A percentile compares a stretch with the other conserved stretches of the same genome.
phyloP scores from a whole-genome alignment of 2,888 invertebrate species.

The Stenchaetothrips biformis region DNA sequence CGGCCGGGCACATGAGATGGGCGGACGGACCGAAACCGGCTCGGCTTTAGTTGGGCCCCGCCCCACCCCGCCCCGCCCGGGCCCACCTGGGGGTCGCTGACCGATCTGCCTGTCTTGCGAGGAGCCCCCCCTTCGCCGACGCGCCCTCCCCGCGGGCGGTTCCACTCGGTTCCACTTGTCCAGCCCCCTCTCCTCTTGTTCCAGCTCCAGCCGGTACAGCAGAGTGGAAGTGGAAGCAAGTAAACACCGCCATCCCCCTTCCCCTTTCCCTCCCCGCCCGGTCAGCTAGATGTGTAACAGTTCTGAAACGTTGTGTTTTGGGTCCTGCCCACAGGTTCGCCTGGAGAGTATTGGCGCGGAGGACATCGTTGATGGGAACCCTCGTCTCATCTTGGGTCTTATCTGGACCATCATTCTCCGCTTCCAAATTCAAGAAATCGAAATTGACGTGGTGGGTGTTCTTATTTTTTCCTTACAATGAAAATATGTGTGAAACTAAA shows the following conservation, averaged over 20 bases:
- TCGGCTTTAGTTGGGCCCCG: neutral
- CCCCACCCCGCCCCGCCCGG: neutral
- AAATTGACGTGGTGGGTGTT: conserved; percentile 83
- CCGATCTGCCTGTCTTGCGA: conserved; percentile 16
- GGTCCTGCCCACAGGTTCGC: conserved; percentile 63
- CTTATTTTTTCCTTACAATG: neutral
- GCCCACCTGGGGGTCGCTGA: conserved; percentile 10
- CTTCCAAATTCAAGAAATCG: conserved; percentile 98
- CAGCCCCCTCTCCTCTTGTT: neutral
- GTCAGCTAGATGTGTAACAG: neutral
- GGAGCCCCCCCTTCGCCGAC: neutral
- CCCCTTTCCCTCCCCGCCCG: neutral
- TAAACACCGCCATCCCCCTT: conserved; percentile 5
- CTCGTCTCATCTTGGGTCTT: conserved; percentile 90
- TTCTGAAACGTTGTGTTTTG: neutral
- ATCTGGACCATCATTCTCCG: conserved; percentile 99
- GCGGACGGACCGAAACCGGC: neutral
- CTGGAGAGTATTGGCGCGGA: conserved; percentile 98
- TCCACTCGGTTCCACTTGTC: neutral
- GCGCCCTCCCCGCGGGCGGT: neutral
- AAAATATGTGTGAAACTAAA: neutral
- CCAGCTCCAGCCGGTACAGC: neutral
- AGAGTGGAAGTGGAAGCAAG: conserved; percentile 4
- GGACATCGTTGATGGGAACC: conserved; percentile 98
- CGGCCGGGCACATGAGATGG: neutral